A percentile compares a stretch with the other conserved stretches of the same genome.
Evolutionary conservation across 2,113 vertebrate species (phyloP).

Genomic region (Callaeas wilsoni): DNA sequence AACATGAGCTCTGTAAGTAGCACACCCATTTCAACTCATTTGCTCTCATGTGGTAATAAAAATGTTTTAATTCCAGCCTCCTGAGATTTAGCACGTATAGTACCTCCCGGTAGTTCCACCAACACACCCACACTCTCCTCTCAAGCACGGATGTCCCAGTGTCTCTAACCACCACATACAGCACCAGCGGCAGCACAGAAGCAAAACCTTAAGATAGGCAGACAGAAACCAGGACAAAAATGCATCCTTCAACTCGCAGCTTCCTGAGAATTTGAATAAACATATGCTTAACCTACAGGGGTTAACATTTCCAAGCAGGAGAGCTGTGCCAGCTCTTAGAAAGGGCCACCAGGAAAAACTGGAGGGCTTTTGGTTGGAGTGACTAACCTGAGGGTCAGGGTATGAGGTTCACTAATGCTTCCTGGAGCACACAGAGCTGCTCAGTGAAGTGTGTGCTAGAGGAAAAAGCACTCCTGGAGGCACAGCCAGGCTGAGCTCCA

Average conservation of each 20-base stretch:
- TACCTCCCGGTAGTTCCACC: background rate
- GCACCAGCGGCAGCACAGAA: background rate
- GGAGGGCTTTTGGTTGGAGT: background rate
- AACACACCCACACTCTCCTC: constrained; percentile 4
- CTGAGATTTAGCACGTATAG: background rate
- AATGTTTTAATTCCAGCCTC: background rate
- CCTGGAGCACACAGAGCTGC: background rate
- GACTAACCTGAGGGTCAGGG: background rate
- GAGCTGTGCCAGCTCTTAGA: background rate
- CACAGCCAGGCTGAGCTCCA: background rate
- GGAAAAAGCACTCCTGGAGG: background rate
- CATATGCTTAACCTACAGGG: background rate
- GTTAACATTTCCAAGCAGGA: background rate
- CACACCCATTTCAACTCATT: background rate
- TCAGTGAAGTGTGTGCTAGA: background rate
- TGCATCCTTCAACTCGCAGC: background rate
- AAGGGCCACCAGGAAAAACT: background rate
- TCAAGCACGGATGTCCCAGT: background rate
- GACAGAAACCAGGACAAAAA: background rate
- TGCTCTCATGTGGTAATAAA: background rate
- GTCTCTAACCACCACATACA: background rate
- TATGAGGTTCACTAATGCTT: background rate
- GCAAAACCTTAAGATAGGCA: background rate
- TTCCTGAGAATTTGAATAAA: background rate
- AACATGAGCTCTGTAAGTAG: background rate